Percentiles rank a stretch among this genome's conserved stretches.
Conservation (phyloP, 2,113 vertebrate genomes). For the Hymenochirus boettgeri region DNA sequence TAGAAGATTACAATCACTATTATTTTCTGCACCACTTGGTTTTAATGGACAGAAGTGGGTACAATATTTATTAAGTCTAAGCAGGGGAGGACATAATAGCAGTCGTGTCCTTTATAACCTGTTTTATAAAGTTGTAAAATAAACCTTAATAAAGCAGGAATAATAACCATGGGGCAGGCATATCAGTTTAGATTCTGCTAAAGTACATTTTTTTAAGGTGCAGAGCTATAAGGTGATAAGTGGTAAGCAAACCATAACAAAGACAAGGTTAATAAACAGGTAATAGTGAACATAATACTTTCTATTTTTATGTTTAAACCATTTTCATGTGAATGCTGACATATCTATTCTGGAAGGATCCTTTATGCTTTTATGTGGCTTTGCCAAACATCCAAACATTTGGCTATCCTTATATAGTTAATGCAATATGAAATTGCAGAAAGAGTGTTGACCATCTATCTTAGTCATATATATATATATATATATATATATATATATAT, state of each 20-base stretch:
- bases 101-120: conserved; percentile 54
- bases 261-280: conserved; percentile 5
- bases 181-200: conserved; percentile 29
- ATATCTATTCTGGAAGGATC: background rate
- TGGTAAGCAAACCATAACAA: background rate
- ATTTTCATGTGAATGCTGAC: background rate
- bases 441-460: too few relatives aligned
- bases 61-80: conserved; percentile 58
- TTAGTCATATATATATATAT: too few relatives aligned
- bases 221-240: conserved; percentile 8
- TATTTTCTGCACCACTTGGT: conserved; percentile 53
- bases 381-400: too few relatives aligned
- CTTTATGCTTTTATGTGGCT: too few relatives aligned
- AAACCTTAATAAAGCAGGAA: conserved; percentile 59
- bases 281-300: background rate
- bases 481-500: too few relatives aligned
- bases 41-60: conserved; percentile 52
- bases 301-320: conserved; percentile 5
- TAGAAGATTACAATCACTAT: conserved; percentile 50
- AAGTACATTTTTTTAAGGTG: background rate
- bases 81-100: conserved; percentile 49
- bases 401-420: too few relatives aligned
- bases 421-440: too few relatives aligned
- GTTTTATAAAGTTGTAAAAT: conserved; percentile 57
- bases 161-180: conserved; percentile 49